Evolutionary conservation across 2,797 vertebrate genomes (phyloP).

Genomic region (Schizopygopsis pylzovi): DNA sequence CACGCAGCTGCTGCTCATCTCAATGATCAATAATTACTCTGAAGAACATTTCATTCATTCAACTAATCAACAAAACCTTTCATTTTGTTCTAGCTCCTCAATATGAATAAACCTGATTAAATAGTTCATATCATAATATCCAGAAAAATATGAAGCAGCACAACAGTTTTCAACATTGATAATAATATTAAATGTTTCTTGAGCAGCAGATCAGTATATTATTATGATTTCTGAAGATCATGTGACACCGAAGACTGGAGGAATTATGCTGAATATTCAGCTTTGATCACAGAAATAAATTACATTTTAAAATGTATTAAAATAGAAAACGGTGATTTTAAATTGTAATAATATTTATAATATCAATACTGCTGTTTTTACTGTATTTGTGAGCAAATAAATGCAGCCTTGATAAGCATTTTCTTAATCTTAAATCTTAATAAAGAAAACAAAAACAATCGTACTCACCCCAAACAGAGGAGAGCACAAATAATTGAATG

Average conservation of each 20-base stretch:
- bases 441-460: too few relatives aligned
- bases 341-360: background rate
- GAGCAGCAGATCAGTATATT: background rate
- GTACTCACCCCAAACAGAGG: too few relatives aligned
- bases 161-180: background rate
- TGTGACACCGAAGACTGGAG: background rate
- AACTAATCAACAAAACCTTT: background rate
- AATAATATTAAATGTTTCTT: background rate
- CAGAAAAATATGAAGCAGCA: background rate
- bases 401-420: background rate
- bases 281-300: background rate
- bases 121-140: background rate
- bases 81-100: background rate
- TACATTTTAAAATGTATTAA: background rate
- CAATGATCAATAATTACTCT: background rate
- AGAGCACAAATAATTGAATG: background rate
- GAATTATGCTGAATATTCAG: background rate
- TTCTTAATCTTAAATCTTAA: background rate
- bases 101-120: slow-evolving; percentile 2
- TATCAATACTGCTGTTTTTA: background rate
- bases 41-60: background rate
- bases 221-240: background rate
- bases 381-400: background rate
- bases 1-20: background rate
- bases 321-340: background rate